phyloP scores from a whole-genome alignment of 2,797 vertebrate genomes.

The Vultur gryphus region DNA sequence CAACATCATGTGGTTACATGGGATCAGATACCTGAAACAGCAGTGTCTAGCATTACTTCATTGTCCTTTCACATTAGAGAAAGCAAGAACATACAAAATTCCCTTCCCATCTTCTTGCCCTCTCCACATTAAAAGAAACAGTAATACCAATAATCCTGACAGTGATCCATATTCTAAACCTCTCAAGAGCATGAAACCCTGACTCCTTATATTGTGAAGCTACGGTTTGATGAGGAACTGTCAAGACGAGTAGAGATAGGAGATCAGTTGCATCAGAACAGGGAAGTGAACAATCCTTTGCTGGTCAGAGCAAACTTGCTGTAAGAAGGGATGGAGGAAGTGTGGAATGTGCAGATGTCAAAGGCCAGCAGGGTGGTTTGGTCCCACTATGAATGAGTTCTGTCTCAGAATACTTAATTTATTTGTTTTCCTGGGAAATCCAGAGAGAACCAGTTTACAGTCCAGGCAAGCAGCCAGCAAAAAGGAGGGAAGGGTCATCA shows the following conservation, averaged over 20 bases:
- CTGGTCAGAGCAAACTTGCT: background rate
- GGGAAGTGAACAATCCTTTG: background rate
- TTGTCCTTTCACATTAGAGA: background rate
- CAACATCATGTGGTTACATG: constrained; percentile 98
- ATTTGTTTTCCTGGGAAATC: background rate
- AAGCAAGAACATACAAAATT: background rate
- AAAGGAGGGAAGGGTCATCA: background rate
- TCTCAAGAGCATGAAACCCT: background rate
- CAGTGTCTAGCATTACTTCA: background rate
- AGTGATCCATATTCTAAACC: background rate
- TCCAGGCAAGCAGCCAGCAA: background rate
- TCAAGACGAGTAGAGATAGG: fast-evolving
- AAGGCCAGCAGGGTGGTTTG: background rate
- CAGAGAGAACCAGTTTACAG: background rate
- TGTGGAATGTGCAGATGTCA: background rate
- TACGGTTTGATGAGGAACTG: background rate
- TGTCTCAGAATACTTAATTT: background rate
- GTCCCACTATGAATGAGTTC: background rate
- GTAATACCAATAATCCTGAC: background rate
- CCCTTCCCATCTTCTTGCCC: background rate
- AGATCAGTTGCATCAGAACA: background rate
- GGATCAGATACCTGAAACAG: constrained; percentile 90
- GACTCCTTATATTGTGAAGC: background rate
- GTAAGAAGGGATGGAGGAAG: background rate
- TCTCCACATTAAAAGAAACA: background rate